phyloP scores from a whole-genome alignment of 2,888 invertebrate species.

The Chrysolina americana region DNA sequence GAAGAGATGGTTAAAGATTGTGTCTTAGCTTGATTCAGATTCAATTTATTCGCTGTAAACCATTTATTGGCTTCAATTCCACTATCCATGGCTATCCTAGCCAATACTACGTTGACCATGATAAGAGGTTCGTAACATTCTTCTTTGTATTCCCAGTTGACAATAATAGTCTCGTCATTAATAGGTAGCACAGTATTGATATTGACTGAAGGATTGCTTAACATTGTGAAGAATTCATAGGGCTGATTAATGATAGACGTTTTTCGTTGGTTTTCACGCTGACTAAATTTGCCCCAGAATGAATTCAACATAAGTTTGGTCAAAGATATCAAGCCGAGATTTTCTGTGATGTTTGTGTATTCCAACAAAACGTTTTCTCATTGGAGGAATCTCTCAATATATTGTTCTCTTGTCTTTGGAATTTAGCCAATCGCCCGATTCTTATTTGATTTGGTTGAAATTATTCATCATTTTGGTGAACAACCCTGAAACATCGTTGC shows the following conservation, averaged over 20 bases:
- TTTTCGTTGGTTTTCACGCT: constrained; percentile 44
- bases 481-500: constrained; percentile 53
- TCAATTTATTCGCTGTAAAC: too few species aligned
- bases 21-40: too few species aligned
- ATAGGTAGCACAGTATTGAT: constrained; percentile 25
- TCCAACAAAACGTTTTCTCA: constrained; percentile 15
- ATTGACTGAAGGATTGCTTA: constrained; percentile 10
- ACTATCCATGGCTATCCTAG: too few species aligned
- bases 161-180: constrained; percentile 47
- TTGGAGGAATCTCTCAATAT: constrained; percentile 14
- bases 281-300: constrained; percentile 46
- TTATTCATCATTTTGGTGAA: constrained; percentile 61
- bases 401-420: constrained; percentile 36
- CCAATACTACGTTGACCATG: constrained; percentile 59
- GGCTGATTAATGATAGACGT: constrained; percentile 33
- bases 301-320: constrained; percentile 2
- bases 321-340: constrained; percentile 14
- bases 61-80: too few species aligned
- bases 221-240: neutral
- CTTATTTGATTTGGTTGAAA: constrained; percentile 59
- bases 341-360: neutral
- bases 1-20: too few species aligned
- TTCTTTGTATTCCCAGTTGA: constrained; percentile 49
- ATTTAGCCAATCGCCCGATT: constrained; percentile 57
- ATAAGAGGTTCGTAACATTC: constrained; percentile 43